Conservation (phyloP, 2,797 vertebrate genomes). For the Intellagama lesueurii region DNA sequence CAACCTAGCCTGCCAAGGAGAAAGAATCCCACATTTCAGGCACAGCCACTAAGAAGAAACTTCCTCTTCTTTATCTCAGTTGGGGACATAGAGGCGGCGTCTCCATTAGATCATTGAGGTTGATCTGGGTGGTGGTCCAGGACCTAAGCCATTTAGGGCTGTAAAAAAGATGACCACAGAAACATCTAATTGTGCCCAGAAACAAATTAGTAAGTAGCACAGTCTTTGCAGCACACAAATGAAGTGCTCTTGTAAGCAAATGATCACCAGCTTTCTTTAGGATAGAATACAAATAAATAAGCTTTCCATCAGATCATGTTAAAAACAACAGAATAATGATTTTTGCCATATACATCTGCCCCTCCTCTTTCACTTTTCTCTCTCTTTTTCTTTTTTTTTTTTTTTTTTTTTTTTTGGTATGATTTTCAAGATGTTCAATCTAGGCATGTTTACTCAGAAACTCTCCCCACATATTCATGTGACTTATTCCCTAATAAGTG, state of each 20-base stretch:
- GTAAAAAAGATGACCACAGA: neutral
- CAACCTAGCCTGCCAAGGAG: neutral
- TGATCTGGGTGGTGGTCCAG: too few species aligned
- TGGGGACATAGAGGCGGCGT: neutral
- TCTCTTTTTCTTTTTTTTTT: too few species aligned
- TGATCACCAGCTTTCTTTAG: too few species aligned
- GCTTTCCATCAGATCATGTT: neutral
- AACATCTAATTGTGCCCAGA: too few species aligned
- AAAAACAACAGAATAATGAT: neutral
- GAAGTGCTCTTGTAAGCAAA: neutral
- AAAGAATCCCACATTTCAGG: neutral
- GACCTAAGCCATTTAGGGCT: neutral
- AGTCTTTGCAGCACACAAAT: neutral
- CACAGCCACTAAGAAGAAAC: neutral
- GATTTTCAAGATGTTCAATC: neutral
- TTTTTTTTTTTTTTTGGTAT: neutral
- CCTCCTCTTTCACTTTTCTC: too few species aligned
- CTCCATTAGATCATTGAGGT: neutral
- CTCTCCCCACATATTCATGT: neutral
- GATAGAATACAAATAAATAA: neutral
- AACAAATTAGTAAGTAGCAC: too few species aligned
- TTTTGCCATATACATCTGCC: too few species aligned
- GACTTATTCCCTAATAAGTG: neutral
- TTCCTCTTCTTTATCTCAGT: neutral
- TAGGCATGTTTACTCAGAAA: neutral